Percentiles rank a stretch among this genome's conserved stretches.
Evolutionary conservation across 2,797 vertebrate species (phyloP).

Genomic region (Champsocephalus esox): DNA sequence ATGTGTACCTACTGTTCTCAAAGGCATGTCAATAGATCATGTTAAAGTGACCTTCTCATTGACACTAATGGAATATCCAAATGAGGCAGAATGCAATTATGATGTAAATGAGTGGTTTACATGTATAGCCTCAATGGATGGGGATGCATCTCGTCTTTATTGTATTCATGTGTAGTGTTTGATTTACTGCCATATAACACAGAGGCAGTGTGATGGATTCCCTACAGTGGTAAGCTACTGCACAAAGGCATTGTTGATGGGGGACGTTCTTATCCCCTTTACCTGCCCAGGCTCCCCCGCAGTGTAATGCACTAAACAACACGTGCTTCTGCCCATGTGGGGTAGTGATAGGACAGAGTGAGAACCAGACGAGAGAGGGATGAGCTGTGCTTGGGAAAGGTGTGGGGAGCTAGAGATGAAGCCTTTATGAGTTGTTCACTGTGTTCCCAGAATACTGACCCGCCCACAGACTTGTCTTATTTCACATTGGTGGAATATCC

Average conservation of each 20-base stretch:
- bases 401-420: constrained; percentile 62
- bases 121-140: constrained; percentile 53
- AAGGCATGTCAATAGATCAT: constrained; percentile 54
- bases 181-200: constrained; percentile 67
- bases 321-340: constrained; percentile 48
- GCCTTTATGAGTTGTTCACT: constrained; percentile 66
- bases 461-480: constrained; percentile 75
- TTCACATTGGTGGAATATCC: constrained; percentile 74
- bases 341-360: constrained; percentile 42
- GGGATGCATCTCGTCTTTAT: constrained; percentile 46
- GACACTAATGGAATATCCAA: constrained; percentile 66
- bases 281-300: constrained; percentile 54
- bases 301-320: constrained; percentile 64
- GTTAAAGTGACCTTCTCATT: constrained; percentile 54
- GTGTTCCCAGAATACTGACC: constrained; percentile 74
- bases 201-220: constrained; percentile 60
- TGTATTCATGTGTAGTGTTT: constrained; percentile 60
- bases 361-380: constrained; percentile 28
- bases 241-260: constrained; percentile 56
- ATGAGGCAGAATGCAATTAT: constrained; percentile 57
- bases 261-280: constrained; percentile 53
- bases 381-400: constrained; percentile 32
- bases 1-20: constrained; percentile 6
- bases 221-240: constrained; percentile 43
- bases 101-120: constrained; percentile 78